A percentile compares a stretch with the other conserved stretches of the same genome.
Conservation (phyloP, 2,888 invertebrate species). For the Himalopsyche kuldschensis region DNA sequence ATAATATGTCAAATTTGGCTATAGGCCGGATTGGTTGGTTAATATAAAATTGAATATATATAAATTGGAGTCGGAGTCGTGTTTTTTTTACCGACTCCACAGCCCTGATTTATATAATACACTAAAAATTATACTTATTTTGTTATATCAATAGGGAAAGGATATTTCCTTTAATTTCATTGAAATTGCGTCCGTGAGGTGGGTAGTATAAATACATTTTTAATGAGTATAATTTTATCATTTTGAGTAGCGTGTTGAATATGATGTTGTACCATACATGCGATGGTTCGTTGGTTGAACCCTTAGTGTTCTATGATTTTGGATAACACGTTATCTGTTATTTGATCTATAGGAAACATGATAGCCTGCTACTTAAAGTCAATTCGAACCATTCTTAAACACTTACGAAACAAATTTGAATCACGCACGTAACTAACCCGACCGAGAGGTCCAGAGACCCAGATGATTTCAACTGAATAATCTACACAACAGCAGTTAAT, state of each 20-base stretch:
- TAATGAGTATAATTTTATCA: neutral
- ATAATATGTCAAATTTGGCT: no score
- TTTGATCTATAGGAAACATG: neutral
- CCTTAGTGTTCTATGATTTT: neutral
- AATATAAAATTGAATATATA: no score
- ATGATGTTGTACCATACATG: neutral
- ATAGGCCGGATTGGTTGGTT: no score
- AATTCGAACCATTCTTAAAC: neutral
- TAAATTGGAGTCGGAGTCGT: no score
- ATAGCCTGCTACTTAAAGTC: neutral
- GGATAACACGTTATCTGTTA: neutral
- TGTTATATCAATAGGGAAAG: no score
- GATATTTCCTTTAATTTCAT: no score
- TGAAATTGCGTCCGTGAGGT: no score
- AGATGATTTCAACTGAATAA: neutral
- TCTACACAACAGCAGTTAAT: neutral
- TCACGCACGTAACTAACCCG: neutral
- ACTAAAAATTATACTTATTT: no score
- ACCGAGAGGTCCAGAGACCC: neutral
- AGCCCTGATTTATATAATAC: no score
- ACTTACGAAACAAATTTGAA: neutral
- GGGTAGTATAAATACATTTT: neutral
- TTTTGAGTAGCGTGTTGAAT: neutral
- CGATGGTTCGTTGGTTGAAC: neutral
- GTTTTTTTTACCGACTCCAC: no score